Percentiles rank a stretch among this genome's conserved stretches.
Conservation (phyloP, 2,797 vertebrate genomes). For the Pipistrellus nathusii region DNA sequence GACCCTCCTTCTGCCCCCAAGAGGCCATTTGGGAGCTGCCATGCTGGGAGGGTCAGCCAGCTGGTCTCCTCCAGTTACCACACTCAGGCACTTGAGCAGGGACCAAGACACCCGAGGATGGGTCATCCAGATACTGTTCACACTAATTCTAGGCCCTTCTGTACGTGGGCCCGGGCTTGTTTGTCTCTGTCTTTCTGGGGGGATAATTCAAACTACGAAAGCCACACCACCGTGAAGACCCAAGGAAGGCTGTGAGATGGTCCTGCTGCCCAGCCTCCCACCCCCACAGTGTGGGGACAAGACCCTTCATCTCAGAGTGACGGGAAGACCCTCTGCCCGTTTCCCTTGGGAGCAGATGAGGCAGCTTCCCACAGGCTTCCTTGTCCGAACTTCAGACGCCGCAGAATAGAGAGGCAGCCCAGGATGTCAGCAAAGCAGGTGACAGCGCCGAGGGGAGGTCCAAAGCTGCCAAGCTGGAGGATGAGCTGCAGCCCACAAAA, state of each 20-base stretch:
- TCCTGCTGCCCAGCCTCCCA: accelerated
- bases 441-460: background rate
- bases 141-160: background rate
- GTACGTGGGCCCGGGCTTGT: background rate
- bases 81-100: background rate
- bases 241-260: background rate
- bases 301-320: background rate
- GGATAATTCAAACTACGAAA: background rate
- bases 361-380: background rate
- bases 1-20: background rate
- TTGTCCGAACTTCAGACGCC: background rate
- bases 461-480: background rate
- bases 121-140: background rate
- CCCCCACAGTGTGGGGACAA: background rate
- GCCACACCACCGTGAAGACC: background rate
- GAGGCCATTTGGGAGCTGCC: background rate
- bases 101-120: background rate
- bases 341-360: background rate
- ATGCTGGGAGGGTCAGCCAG: background rate
- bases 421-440: background rate
- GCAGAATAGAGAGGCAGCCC: background rate
- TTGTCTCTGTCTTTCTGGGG: background rate
- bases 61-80: background rate
- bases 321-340: background rate
- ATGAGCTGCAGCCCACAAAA: background rate